phyloP scores from a whole-genome alignment of 2,797 vertebrate species.

The Saguinus oedipus region DNA sequence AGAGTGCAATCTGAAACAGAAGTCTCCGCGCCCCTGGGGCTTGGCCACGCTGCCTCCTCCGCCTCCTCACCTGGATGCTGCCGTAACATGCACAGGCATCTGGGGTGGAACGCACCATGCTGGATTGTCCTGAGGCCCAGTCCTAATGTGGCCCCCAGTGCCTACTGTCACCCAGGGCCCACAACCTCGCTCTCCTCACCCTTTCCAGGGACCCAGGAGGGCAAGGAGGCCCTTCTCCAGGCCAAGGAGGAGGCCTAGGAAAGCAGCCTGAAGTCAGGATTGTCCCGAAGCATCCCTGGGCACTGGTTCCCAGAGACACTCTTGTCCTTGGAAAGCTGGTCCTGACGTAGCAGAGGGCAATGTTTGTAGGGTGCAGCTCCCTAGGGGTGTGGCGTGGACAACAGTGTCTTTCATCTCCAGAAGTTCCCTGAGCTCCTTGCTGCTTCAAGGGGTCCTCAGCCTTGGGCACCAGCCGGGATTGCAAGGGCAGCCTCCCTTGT shows the following conservation, averaged over 20 bases:
- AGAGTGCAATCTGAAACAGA: background rate
- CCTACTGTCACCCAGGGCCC: background rate
- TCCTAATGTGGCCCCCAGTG: background rate
- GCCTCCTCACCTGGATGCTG: conserved; percentile 16
- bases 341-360: conserved; percentile 1
- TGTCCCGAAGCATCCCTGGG: accelerated
- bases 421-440: background rate
- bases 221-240: background rate
- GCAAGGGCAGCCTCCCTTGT: background rate
- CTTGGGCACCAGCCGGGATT: background rate
- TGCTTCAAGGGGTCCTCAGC: background rate
- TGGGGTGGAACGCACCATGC: background rate
- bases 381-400: background rate
- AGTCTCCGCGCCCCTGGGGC: conserved; percentile 44
- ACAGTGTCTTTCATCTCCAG: background rate
- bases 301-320: background rate
- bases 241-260: too few relatives aligned
- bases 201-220: too few relatives aligned
- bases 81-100: conserved; percentile 57
- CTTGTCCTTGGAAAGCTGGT: background rate
- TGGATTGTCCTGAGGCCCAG: background rate
- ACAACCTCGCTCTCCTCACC: accelerated
- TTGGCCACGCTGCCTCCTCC: background rate
- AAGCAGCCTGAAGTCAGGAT: background rate
- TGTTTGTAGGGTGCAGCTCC: background rate